Percentiles rank a stretch among this genome's conserved stretches.
phyloP scores from a whole-genome alignment of 2,888 invertebrate species.

The Brachylomia viminalis region DNA sequence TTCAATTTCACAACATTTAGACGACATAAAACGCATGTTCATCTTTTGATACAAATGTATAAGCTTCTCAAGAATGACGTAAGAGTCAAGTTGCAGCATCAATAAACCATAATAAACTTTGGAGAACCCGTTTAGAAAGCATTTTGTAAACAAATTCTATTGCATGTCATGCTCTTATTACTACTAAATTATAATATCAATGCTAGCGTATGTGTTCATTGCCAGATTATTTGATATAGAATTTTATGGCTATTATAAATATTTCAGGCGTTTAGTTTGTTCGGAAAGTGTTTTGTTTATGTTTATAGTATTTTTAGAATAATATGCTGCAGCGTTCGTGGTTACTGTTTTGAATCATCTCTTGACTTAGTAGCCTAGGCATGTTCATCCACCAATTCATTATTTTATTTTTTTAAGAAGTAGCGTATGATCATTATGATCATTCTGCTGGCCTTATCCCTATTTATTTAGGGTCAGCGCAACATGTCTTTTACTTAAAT shows the following conservation, averaged over 20 bases:
- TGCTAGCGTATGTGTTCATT: slow-evolving; percentile 32
- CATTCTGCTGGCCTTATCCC: too few relatives aligned
- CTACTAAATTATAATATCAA: slow-evolving; percentile 53
- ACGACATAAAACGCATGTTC: background rate
- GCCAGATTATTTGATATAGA: slow-evolving; percentile 25
- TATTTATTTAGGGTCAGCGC: too few relatives aligned
- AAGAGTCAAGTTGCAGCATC: slow-evolving; percentile 63
- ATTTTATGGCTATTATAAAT: slow-evolving; percentile 45
- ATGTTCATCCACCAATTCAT: too few relatives aligned
- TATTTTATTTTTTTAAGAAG: too few relatives aligned
- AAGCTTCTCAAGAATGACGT: slow-evolving; percentile 42
- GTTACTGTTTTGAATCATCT: background rate
- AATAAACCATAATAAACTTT: slow-evolving; percentile 72
- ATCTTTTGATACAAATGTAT: slow-evolving; percentile 22
- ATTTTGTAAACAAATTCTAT: slow-evolving; percentile 65
- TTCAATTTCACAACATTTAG: background rate
- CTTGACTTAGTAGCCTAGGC: background rate
- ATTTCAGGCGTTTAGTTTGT: slow-evolving; percentile 47
- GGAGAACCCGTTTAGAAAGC: slow-evolving; percentile 66
- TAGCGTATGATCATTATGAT: background rate
- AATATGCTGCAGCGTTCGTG: background rate
- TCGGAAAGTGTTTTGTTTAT: background rate
- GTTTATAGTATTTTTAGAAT: background rate
- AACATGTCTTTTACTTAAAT: too few relatives aligned
- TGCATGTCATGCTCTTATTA: slow-evolving; percentile 53